phyloP scores from a whole-genome alignment of 2,888 invertebrate genomes.

The Lithosia quadra region DNA sequence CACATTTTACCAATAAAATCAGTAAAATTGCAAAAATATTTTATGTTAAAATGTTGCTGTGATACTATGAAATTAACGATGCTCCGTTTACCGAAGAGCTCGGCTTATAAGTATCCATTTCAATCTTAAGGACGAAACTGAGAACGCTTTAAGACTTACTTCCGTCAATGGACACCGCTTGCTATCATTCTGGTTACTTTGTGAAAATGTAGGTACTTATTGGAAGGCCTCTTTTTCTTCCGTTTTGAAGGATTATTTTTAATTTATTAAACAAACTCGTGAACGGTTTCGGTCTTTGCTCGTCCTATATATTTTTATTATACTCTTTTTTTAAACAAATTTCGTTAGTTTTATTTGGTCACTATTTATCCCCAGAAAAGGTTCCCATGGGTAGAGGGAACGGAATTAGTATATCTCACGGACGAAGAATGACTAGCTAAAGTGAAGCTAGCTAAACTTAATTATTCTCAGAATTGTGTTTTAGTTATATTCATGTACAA shows the following conservation, averaged over 20 bases:
- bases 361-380: too few relatives aligned
- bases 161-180: not conserved
- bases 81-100: conserved; percentile 32
- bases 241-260: not conserved
- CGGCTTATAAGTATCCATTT: conserved; percentile 38
- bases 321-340: too few relatives aligned
- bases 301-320: too few relatives aligned
- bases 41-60: conserved; percentile 23
- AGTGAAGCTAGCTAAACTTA: too few relatives aligned
- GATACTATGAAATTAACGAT: conserved; percentile 31
- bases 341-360: too few relatives aligned
- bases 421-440: too few relatives aligned
- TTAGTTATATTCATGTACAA: not conserved
- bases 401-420: too few relatives aligned
- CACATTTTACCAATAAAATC: not conserved
- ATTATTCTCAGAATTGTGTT: too few relatives aligned
- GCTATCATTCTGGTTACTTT: not conserved
- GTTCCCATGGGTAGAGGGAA: too few relatives aligned
- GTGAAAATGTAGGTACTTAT: not conserved
- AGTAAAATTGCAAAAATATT: conserved; percentile 15
- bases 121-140: conserved; percentile 25
- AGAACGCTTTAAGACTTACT: conserved; percentile 22
- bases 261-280: not conserved
- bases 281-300: not conserved
- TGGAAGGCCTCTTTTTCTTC: not conserved